phyloP scores from a whole-genome alignment of 2,888 invertebrate genomes.

The Leptura quadrifasciata region DNA sequence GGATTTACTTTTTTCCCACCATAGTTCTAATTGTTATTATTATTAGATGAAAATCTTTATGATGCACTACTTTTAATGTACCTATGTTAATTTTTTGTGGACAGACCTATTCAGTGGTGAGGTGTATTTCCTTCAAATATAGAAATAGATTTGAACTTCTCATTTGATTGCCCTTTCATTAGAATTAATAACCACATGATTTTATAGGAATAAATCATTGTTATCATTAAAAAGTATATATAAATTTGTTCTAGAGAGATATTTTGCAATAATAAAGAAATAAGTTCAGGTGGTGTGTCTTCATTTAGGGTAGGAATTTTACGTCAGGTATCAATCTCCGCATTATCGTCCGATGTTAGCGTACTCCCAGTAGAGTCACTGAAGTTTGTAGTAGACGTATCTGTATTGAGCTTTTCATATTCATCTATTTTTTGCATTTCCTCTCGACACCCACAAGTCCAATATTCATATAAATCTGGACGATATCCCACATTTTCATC shows the following conservation, averaged over 20 bases:
- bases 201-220: too few relatives aligned
- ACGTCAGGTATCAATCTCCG: background rate
- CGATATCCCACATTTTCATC: conserved; percentile 76
- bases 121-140: too few relatives aligned
- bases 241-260: background rate
- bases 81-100: too few relatives aligned
- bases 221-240: background rate
- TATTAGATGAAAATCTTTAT: too few relatives aligned
- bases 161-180: too few relatives aligned
- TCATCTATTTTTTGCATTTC: conserved; percentile 19
- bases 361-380: background rate
- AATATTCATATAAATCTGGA: conserved; percentile 75
- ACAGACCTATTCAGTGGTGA: too few relatives aligned
- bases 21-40: too few relatives aligned
- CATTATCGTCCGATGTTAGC: background rate
- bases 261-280: background rate
- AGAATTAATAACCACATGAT: too few relatives aligned
- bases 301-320: background rate
- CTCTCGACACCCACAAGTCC: conserved; percentile 68
- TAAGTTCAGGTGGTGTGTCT: background rate
- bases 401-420: background rate
- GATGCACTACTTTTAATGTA: too few relatives aligned
- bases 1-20: too few relatives aligned
- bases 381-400: too few relatives aligned
- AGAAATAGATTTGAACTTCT: too few relatives aligned